Evolutionary conservation across 2,888 invertebrate species (phyloP).

Genomic region (Aleiodes alternator): DNA sequence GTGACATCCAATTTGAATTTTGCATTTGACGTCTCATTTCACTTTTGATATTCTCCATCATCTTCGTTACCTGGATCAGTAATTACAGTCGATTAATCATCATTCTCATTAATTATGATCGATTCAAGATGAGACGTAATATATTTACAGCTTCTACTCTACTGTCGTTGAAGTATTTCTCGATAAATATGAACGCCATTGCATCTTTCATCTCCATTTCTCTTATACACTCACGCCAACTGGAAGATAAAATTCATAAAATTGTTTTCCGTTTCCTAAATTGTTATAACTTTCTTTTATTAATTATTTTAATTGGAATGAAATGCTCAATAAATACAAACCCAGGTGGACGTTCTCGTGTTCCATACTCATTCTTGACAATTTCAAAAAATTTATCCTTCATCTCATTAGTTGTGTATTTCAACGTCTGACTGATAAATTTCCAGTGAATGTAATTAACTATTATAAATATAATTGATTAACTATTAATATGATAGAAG

Average conservation of each 20-base stretch:
- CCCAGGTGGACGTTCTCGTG: slow-evolving; percentile 45
- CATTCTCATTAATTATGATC: too few species aligned
- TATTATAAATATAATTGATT: too few species aligned
- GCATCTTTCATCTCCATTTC: slow-evolving; percentile 49
- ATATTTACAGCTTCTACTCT: slow-evolving; percentile 44
- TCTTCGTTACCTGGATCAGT: slow-evolving; percentile 68
- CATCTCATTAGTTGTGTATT: slow-evolving; percentile 47
- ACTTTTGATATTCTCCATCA: slow-evolving; percentile 77
- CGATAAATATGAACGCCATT: slow-evolving; percentile 45
- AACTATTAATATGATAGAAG: too few species aligned
- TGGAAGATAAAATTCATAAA: background rate
- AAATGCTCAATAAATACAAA: slow-evolving; percentile 5
- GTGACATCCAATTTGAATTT: slow-evolving; percentile 79
- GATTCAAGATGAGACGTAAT: too few species aligned
- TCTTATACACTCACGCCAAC: slow-evolving; percentile 48
- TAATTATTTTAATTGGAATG: background rate
- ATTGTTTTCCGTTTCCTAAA: too few species aligned
- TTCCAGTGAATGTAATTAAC: slow-evolving; percentile 34
- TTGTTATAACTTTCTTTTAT: too few species aligned
- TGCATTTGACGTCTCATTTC: slow-evolving; percentile 77
- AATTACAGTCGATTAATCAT: too few species aligned
- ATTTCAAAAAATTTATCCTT: slow-evolving; percentile 34
- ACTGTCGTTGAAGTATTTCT: slow-evolving; percentile 45
- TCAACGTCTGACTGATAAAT: slow-evolving; percentile 47
- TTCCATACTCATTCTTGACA: slow-evolving; percentile 34